phyloP scores from a whole-genome alignment of 64 coral and sea anemone species.

The Porites australiensis region DNA sequence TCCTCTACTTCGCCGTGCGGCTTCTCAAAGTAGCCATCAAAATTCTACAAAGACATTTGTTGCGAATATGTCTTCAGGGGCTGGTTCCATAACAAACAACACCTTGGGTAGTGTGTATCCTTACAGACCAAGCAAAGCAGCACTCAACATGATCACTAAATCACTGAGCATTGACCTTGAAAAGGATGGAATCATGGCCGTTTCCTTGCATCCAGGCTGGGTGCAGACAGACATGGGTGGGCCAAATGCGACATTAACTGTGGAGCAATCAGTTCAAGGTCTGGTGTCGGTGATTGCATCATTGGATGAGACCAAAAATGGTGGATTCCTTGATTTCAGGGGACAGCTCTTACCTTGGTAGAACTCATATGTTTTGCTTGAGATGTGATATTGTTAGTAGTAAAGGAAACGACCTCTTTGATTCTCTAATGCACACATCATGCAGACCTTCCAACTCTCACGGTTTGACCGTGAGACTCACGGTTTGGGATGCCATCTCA shows the following conservation, averaged over 20 bases:
- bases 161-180: conserved; percentile 63
- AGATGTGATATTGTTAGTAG: too few species aligned
- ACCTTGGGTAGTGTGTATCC: not conserved
- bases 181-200: conserved; percentile 46
- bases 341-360: conserved; percentile 74
- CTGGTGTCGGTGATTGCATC: conserved; percentile 57
- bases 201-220: conserved; percentile 67
- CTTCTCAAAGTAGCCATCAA: not conserved
- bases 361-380: not conserved
- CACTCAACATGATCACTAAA: conserved; percentile 59
- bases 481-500: too few species aligned
- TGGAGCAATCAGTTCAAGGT: conserved; percentile 39
- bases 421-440: too few species aligned
- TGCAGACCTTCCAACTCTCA: too few species aligned
- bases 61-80: conserved; percentile 48
- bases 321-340: conserved; percentile 64
- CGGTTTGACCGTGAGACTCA: too few species aligned
- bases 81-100: conserved; percentile 25
- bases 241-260: conserved; percentile 25
- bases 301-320: conserved; percentile 54
- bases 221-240: conserved; percentile 73
- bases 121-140: conserved; percentile 66
- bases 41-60: conserved; percentile 37
- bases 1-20: conserved; percentile 51
- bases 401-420: too few species aligned